A percentile compares a stretch with the other conserved stretches of the same genome.
Evolutionary conservation across 2,888 invertebrate genomes (phyloP).

Genomic region (Trachelus troglodyta): DNA sequence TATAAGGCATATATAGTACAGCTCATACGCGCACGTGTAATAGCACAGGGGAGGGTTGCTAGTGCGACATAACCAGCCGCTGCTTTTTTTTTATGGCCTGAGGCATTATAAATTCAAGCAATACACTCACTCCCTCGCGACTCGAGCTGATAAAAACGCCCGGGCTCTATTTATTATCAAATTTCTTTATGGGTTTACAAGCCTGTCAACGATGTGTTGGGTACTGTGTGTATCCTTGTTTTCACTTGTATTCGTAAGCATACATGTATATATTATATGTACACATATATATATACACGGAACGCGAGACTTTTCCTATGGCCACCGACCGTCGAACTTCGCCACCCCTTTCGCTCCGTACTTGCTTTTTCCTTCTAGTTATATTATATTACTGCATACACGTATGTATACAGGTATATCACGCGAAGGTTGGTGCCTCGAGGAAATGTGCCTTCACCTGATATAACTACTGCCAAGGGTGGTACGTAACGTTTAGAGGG

Average conservation of each 20-base stretch:
- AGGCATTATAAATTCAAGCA: constrained; percentile 58
- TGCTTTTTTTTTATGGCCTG: constrained; percentile 51
- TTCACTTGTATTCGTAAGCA: background rate
- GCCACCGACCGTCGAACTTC: background rate
- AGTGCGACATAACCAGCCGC: constrained; percentile 27
- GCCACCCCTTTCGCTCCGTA: background rate
- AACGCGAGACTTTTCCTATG: background rate
- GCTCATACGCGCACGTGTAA: constrained; percentile 1
- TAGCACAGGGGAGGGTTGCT: constrained; percentile 17
- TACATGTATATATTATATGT: background rate
- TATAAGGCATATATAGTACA: background rate
- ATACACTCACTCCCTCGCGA: constrained; percentile 33
- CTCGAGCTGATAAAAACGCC: constrained; percentile 42
- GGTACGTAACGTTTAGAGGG: constrained; percentile 27
- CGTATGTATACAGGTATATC: background rate
- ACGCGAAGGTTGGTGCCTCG: background rate
- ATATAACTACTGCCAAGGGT: background rate
- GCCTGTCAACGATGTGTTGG: constrained; percentile 50
- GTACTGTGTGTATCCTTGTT: background rate
- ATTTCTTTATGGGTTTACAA: constrained; percentile 65
- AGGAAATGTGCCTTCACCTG: background rate
- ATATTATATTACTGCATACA: background rate
- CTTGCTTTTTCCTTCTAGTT: background rate
- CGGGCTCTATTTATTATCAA: constrained; percentile 60
- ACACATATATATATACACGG: background rate